phyloP scores from a whole-genome alignment of 2,888 invertebrate genomes.

The Lepidocyrtoides sp. region DNA sequence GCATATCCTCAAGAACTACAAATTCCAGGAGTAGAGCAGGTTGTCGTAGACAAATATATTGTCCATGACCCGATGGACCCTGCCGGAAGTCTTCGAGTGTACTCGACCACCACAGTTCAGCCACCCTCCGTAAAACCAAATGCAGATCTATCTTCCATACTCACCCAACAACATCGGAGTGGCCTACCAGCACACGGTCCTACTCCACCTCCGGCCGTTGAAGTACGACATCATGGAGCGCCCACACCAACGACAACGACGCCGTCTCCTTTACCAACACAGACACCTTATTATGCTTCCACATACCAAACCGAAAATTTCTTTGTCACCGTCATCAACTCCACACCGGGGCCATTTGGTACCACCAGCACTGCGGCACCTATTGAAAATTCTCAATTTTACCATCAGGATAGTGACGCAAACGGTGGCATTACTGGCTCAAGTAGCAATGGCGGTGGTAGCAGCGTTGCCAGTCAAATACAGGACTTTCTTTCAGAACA shows the following conservation, averaged over 20 bases:
- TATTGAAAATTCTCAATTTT: neutral
- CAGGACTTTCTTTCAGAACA: conserved; percentile 58
- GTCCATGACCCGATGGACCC: conserved; percentile 53
- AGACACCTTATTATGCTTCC: neutral
- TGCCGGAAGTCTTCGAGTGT: neutral
- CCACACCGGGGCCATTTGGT: conserved; percentile 49
- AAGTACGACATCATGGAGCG: conserved; percentile 65
- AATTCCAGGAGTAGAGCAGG: conserved; percentile 56
- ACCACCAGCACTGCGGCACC: neutral
- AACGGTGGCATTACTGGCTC: neutral
- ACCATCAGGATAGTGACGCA: neutral
- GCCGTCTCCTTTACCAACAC: neutral
- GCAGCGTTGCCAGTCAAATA: conserved; percentile 38
- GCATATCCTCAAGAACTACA: conserved; percentile 36
- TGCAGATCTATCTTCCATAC: neutral
- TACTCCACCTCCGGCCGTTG: conserved; percentile 52
- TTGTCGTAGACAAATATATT: conserved; percentile 55
- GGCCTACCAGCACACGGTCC: conserved; percentile 3
- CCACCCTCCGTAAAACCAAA: neutral
- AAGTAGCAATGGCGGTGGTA: too few species aligned
- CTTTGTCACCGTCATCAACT: conserved; percentile 43
- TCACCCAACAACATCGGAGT: neutral
- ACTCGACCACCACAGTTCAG: conserved; percentile 48
- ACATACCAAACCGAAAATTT: neutral
- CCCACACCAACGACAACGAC: conserved; percentile 14